phyloP scores from a whole-genome alignment of 2,797 vertebrate species.

The Aulostomus chinensis region DNA sequence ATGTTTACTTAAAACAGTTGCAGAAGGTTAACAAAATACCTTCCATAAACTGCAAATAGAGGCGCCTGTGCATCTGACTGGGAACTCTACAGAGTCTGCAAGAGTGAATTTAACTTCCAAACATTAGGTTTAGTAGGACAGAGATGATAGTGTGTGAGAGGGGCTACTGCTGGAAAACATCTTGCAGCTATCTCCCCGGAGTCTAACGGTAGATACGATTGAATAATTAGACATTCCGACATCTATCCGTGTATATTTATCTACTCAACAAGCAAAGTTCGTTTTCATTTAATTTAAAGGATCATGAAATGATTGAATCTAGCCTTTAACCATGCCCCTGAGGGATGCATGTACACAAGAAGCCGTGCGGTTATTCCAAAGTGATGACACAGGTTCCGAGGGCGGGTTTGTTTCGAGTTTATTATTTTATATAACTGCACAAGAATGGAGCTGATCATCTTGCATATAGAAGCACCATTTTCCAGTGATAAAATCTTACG shows the following conservation, averaged over 20 bases:
- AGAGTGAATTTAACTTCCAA: slow-evolving; percentile 48
- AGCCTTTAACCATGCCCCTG: background rate
- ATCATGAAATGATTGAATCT: background rate
- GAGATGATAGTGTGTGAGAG: slow-evolving; percentile 56
- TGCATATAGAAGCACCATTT: background rate
- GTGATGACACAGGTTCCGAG: slow-evolving; percentile 8
- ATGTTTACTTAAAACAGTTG: slow-evolving; percentile 72
- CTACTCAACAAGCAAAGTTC: slow-evolving; percentile 4
- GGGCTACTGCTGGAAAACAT: slow-evolving; percentile 43
- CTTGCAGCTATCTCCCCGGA: slow-evolving; percentile 31
- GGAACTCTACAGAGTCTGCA: slow-evolving; percentile 18
- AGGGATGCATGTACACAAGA: background rate
- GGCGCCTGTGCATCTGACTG: slow-evolving; percentile 48
- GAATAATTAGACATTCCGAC: slow-evolving; percentile 24
- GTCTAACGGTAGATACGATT: background rate
- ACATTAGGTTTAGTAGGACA: slow-evolving; percentile 31
- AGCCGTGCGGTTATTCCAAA: slow-evolving; percentile 12
- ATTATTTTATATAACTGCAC: background rate
- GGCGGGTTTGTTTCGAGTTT: background rate
- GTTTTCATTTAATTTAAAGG: slow-evolving; percentile 8
- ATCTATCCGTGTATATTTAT: slow-evolving; percentile 10
- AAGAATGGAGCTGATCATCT: background rate
- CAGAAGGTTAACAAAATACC: slow-evolving; percentile 72
- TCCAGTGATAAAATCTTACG: background rate
- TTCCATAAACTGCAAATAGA: slow-evolving; percentile 55